Conservation (phyloP, 2,888 invertebrate species). For the Ctena decussata region DNA sequence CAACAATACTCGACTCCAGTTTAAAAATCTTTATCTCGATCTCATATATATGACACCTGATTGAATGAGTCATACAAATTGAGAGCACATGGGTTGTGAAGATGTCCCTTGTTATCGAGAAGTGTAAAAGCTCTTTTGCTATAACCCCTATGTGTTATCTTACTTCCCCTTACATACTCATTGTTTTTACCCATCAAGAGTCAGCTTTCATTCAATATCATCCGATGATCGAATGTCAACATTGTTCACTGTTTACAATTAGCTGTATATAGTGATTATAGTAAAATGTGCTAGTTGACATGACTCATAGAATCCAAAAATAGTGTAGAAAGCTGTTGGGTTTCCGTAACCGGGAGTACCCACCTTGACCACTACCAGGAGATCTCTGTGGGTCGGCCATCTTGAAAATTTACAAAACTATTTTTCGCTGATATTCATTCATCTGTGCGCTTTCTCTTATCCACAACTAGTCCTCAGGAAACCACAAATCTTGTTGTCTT, state of each 20-base stretch:
- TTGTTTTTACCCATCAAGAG: background rate
- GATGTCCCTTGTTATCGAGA: too few relatives aligned
- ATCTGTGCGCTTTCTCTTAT: slow-evolving; percentile 33
- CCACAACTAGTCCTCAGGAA: slow-evolving; percentile 35
- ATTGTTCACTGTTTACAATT: slow-evolving; percentile 11
- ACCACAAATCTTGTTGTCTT: slow-evolving; percentile 41
- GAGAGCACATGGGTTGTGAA: too few relatives aligned
- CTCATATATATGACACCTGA: too few relatives aligned
- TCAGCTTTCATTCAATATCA: background rate
- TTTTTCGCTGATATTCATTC: slow-evolving; percentile 54
- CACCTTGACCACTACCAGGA: slow-evolving; percentile 80
- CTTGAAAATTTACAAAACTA: slow-evolving; percentile 77
- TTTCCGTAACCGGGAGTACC: slow-evolving; percentile 68
- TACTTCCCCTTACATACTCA: background rate
- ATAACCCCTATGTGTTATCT: too few relatives aligned
- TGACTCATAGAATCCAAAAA: slow-evolving; percentile 79
- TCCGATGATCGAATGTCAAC: background rate
- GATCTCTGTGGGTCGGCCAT: slow-evolving; percentile 82
- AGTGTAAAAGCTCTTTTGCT: too few relatives aligned
- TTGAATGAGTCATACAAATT: too few relatives aligned
- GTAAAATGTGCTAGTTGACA: slow-evolving; percentile 40
- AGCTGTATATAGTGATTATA: slow-evolving; percentile 1
- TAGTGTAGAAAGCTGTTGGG: slow-evolving; percentile 69
- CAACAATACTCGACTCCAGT: too few relatives aligned
- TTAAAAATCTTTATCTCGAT: too few relatives aligned